These are phyloP conservation scores for Delphinapterus leucas DNA, from an alignment of 2,113 vertebrate genomes.

Conservation along the genomic window DNA sequence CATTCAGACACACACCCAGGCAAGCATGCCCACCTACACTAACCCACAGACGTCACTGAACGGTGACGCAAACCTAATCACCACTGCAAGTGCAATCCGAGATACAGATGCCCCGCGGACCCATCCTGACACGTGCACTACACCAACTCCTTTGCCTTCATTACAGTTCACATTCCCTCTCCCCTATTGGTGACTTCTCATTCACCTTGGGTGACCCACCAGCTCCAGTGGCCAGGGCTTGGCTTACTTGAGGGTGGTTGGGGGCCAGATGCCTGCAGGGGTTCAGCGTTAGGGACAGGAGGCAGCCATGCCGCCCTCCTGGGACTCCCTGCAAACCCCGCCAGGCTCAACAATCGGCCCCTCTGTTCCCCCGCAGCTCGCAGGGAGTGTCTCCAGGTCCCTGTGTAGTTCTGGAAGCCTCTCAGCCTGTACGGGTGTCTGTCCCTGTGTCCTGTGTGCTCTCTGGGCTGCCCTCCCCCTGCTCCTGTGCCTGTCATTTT, in stretches of 20 bases:
- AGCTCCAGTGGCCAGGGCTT: neutral
- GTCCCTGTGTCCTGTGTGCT: neutral
- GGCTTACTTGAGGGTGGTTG: neutral
- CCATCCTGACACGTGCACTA: neutral
- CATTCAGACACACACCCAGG: neutral
- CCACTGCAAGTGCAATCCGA: accelerated
- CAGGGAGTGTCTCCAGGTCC: neutral
- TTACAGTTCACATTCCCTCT: neutral
- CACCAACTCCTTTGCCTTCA: neutral
- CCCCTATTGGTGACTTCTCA: neutral
- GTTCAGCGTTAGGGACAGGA: neutral
- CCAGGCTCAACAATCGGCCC: accelerated
- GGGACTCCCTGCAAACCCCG: neutral
- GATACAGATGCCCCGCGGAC: neutral
- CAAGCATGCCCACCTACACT: accelerated
- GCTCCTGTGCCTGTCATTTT: accelerated
- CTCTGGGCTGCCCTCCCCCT: neutral
- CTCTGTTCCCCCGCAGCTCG: neutral
- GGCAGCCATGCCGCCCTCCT: neutral
- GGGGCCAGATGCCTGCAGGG: neutral
- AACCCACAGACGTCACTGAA: neutral
- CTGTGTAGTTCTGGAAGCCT: neutral
- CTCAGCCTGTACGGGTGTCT: neutral
- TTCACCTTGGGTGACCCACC: conserved; percentile 25
- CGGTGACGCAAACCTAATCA: neutral